Evolutionary conservation across 2,888 invertebrate species (phyloP).

Genomic region (Mimumesa dahlbomi): DNA sequence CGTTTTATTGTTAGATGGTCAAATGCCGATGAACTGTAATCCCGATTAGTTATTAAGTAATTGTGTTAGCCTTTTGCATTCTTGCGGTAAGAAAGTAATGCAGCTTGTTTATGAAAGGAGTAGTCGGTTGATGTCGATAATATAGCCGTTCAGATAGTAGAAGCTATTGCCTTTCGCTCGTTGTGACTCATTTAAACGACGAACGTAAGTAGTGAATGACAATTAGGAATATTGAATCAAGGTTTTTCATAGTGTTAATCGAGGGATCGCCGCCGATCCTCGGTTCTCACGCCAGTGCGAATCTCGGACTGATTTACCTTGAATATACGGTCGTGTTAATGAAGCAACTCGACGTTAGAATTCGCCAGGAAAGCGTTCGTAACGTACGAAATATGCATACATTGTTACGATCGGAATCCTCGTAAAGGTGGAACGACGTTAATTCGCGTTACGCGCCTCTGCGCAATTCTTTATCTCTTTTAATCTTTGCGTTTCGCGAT

Average conservation of each 20-base stretch:
- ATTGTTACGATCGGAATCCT: too few species aligned
- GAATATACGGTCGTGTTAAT: constrained; percentile 47
- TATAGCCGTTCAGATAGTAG: neutral
- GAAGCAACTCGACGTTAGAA: constrained; percentile 43
- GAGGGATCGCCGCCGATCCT: constrained; percentile 47
- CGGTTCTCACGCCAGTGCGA: constrained; percentile 57
- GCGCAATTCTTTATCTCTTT: neutral
- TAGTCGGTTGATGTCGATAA: too few species aligned
- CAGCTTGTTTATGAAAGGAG: too few species aligned
- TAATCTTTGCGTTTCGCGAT: neutral
- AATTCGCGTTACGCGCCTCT: neutral
- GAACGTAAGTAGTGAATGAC: constrained; percentile 44
- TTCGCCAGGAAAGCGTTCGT: constrained; percentile 5
- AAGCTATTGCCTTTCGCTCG: constrained; percentile 20
- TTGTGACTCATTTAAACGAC: constrained; percentile 49
- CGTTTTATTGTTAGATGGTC: too few species aligned
- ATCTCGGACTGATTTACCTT: constrained; percentile 57
- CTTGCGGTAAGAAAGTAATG: too few species aligned
- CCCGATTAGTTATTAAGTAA: too few species aligned
- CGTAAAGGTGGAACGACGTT: neutral
- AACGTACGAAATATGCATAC: constrained; percentile 31
- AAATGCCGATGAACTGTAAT: too few species aligned
- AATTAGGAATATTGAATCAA: constrained; percentile 59
- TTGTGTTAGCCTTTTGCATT: too few species aligned
- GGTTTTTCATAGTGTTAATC: constrained; percentile 40